Evolutionary conservation across 1,140 invertebrate genomes (phyloP).

Genomic region (Drosophila mauritiana): DNA sequence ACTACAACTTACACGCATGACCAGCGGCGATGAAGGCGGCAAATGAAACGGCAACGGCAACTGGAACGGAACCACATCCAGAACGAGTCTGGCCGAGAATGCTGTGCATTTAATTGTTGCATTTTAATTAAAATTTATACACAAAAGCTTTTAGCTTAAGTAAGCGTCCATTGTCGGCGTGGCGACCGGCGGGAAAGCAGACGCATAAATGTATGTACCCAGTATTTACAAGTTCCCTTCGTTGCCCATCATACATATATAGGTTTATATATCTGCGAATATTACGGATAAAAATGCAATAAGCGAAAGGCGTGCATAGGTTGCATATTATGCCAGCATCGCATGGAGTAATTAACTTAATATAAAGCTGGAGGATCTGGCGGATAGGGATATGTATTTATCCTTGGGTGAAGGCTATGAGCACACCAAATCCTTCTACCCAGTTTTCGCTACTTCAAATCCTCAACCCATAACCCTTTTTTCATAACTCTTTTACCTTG

Average conservation of each 20-base stretch:
- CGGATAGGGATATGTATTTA: not conserved
- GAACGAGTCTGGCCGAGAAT: slow-evolving; percentile 24
- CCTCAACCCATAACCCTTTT: slow-evolving; percentile 8
- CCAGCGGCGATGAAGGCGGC: slow-evolving; percentile 24
- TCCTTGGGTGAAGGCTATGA: slow-evolving; percentile 31
- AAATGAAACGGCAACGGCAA: slow-evolving; percentile 11
- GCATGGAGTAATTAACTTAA: slow-evolving; percentile 64
- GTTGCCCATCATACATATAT: not conserved
- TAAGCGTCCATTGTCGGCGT: slow-evolving; percentile 61
- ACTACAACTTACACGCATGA: slow-evolving; percentile 64
- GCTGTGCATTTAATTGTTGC: slow-evolving; percentile 66
- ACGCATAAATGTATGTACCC: slow-evolving; percentile 25
- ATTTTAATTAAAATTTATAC: slow-evolving; percentile 76
- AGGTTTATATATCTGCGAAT: slow-evolving; percentile 9
- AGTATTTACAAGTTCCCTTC: slow-evolving; percentile 6
- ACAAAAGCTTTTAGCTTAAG: slow-evolving; percentile 83
- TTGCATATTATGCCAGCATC: slow-evolving; percentile 61
- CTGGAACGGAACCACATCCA: not conserved
- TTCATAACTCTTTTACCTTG: slow-evolving; percentile 24
- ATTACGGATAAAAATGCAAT: slow-evolving; percentile 52
- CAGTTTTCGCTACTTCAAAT: not conserved
- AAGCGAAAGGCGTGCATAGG: slow-evolving; percentile 63
- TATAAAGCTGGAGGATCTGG: slow-evolving; percentile 32
- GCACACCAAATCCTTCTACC: slow-evolving; percentile 11
- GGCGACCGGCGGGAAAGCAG: slow-evolving; percentile 17